Evolutionary conservation across 1,140 invertebrate species (phyloP).

Genomic region (Leptinotarsa texana): DNA sequence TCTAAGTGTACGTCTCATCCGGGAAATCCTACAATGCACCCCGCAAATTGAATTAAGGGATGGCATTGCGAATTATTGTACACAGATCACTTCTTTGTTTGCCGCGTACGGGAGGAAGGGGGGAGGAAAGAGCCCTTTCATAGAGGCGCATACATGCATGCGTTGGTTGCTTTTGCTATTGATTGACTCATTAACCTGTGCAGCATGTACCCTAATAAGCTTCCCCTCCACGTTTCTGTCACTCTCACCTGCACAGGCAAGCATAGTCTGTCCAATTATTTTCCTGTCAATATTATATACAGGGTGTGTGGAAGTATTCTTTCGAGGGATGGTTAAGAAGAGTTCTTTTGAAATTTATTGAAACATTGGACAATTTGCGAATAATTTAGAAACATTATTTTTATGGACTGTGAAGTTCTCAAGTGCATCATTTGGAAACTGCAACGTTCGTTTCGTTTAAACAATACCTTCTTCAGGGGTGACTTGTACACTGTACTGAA

Average conservation of each 20-base stretch:
- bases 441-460: too few species aligned
- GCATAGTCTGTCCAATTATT: neutral
- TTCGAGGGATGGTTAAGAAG: too few species aligned
- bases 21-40: neutral
- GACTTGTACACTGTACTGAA: too few species aligned
- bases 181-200: slow-evolving; percentile 44
- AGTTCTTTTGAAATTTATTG: too few species aligned
- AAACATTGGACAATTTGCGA: too few species aligned
- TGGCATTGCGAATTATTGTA: neutral
- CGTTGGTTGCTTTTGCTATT: slow-evolving; percentile 42
- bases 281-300: neutral
- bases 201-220: slow-evolving; percentile 40
- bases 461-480: too few species aligned
- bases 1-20: too few species aligned
- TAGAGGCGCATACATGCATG: slow-evolving; percentile 39
- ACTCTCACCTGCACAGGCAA: slow-evolving; percentile 22
- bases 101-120: neutral
- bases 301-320: too few species aligned
- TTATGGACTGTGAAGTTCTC: too few species aligned
- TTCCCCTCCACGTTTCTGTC: slow-evolving; percentile 17
- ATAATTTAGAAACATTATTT: too few species aligned
- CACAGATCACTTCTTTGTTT: slow-evolving; percentile 3
- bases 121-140: neutral
- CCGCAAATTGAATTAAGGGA: neutral
- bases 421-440: too few species aligned